Base-by-base conservation (phyloP, 2,797 vertebrate species). In the Borostomias antarcticus region DNA sequence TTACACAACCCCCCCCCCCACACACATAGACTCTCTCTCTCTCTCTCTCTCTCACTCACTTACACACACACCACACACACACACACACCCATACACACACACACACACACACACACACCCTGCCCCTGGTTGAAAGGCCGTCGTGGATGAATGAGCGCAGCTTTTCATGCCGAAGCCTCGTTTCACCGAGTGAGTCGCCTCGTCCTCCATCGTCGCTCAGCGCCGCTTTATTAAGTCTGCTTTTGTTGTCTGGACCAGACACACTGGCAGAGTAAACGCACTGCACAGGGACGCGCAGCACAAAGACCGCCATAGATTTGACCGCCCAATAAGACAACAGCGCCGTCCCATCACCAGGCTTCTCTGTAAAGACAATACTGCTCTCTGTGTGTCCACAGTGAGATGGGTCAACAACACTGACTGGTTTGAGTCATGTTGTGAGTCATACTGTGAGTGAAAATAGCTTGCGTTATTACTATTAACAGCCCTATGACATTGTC, bases 51-150 rank as follows among this genome's bases (percentile, higher is more conserved):
- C 40, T 45, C 40, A 13, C 40, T 45, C n/a, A n/a, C 33, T 5
- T 37, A 48, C 47, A 48, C 47, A n/a, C 15, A 48, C 47, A n/a
- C n/a, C 33, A 57, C 56, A 52, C n/a, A n/a, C n/a, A n/a, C n/a
- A n/a, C n/a, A 45, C 40, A 15, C 17, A 15, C 40, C n/a, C 15
- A 19, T 52, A 23, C n/a, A 9, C 21, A 2, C 5, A 0, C 8
- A 23, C 50, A 19, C 40, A 15, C 40, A 13, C 40, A 15, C n/a
- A n/a, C 15, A 29, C 52, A 19, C 33, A 21, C 15, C 53, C 35
- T n/a, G n/a, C 25, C 32, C 64, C 25, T 28, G 32, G 29, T 19
- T 56, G 58, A 54, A 54, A 66, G 66, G 56, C 35, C 40, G 52
- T n/a, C 45, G 45, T 21, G 54, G 61, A 53, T 23, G 28, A 32